Base-by-base conservation (phyloP, 2,797 vertebrate species). In the Lagorchestes hirsutus region DNA sequence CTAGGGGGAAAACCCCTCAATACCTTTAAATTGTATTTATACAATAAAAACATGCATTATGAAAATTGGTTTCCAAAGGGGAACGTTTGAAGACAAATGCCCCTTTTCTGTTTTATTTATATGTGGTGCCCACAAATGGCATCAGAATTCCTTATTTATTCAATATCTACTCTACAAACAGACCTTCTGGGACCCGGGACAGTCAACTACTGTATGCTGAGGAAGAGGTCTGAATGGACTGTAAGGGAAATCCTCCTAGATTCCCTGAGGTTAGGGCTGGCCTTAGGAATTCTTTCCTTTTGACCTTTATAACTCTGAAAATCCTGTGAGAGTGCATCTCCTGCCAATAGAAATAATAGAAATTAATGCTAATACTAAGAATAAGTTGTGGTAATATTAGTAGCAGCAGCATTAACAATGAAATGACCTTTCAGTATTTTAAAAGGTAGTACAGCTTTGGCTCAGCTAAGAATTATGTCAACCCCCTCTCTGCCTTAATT, bases 31-130 rank as follows among this genome's bases (percentile, higher is more conserved):
- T 87, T 87, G 40, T 50, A 87, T 87, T 87, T 87, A 87, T 87
- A 87, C 40, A 87, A 87, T 87, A 87, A 87, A 87, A 87, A 87
- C 74, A 87, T 46, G 74, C 74, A 87, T 87, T 87, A 87, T 87
- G 74, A 87, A 87, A 87, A 87, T 87, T 87, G 40, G 50, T 87
- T 87, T 87, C 40, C 74, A 87, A 87, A 46, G 74, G 24, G 22
- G 22, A 50, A 87, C 50, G 0, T 46, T 87, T 46, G 74, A 82
- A 87, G 74, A 87, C 74, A 87, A 50, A 87, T 87, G 9, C 74
- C 74, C 40, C 22, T 50, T 87, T 87, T 87, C 74, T 87, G 74
- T 50, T 87, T 50, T 87, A 87, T 87, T 87, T 87, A 87, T 87
- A 50, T 27, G 40, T 27, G 40, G 40, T 87, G 24, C 40, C 74